Evolutionary conservation across 2,797 vertebrate species (phyloP).

Genomic region (Labeo calbasu): DNA sequence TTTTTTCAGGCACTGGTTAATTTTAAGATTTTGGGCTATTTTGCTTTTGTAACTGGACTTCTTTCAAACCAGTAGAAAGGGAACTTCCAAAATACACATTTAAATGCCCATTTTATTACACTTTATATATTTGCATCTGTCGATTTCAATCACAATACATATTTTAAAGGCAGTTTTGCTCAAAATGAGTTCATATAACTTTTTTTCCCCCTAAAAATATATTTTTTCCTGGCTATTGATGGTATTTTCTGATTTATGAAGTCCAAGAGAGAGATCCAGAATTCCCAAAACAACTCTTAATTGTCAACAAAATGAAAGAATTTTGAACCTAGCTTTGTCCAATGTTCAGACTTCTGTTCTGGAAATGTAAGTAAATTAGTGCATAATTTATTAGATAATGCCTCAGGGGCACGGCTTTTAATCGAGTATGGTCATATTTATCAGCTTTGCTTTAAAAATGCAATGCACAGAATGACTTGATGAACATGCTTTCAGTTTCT

Average conservation of each 20-base stretch:
- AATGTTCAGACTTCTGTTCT: neutral
- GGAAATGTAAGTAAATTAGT: neutral
- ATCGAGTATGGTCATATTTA: neutral
- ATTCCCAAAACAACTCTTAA: neutral
- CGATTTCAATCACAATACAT: neutral
- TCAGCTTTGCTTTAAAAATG: neutral
- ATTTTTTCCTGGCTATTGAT: neutral
- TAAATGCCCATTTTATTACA: neutral
- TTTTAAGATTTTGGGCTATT: slow-evolving; percentile 6
- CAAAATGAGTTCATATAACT: neutral
- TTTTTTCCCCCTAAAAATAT: neutral
- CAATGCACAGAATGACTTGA: neutral
- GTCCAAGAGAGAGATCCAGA: neutral
- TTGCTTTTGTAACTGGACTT: neutral
- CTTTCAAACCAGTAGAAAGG: neutral
- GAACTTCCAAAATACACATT: neutral
- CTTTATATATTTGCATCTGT: neutral
- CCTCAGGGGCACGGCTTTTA: neutral
- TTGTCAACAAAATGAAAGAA: neutral
- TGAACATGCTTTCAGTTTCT: neutral
- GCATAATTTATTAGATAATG: neutral
- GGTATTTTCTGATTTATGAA: neutral
- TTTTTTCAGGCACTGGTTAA: neutral
- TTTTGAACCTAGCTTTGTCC: neutral
- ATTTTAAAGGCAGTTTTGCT: neutral